Conservation (phyloP, 2,797 vertebrate species). For the Malacoctenus gilli region DNA sequence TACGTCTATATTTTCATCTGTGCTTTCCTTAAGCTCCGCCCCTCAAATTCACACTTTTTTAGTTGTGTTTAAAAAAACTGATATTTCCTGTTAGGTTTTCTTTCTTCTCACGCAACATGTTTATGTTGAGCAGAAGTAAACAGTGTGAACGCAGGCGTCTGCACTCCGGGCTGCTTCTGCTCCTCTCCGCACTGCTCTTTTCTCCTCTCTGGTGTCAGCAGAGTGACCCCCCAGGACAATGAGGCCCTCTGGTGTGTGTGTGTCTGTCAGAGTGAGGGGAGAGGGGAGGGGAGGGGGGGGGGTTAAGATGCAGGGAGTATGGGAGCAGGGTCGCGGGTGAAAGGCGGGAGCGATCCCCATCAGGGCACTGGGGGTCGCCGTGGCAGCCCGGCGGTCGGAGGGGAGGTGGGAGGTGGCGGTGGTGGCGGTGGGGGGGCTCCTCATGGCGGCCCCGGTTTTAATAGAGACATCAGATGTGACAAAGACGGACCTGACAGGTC, state of each 20-base stretch:
- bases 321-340: conserved; percentile 69
- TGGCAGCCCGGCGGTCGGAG: conserved; percentile 59
- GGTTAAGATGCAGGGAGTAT: conserved; percentile 60
- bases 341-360: conserved; percentile 74
- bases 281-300: conserved; percentile 58
- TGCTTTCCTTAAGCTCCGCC: too few relatives aligned
- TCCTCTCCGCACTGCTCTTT: conserved; percentile 51
- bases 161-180: conserved; percentile 26
- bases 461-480: conserved; percentile 85
- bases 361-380: conserved; percentile 71
- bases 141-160: conserved; percentile 11
- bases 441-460: conserved; percentile 74
- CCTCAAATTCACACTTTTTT: too few relatives aligned
- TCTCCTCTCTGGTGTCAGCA: conserved; percentile 46
- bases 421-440: conserved; percentile 62
- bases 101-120: too few relatives aligned
- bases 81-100: too few relatives aligned
- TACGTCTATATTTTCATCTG: too few relatives aligned
- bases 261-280: conserved; percentile 37
- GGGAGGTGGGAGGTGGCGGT: too few relatives aligned
- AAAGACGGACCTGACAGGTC: conserved; percentile 82
- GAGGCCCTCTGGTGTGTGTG: conserved; percentile 64
- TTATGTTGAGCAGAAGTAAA: conserved; percentile 4
- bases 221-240: conserved; percentile 73
- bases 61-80: too few relatives aligned